A percentile compares a stretch with the other conserved stretches of the same genome.
Conservation (phyloP, 2,797 vertebrate genomes). For the Rhinella marina region DNA sequence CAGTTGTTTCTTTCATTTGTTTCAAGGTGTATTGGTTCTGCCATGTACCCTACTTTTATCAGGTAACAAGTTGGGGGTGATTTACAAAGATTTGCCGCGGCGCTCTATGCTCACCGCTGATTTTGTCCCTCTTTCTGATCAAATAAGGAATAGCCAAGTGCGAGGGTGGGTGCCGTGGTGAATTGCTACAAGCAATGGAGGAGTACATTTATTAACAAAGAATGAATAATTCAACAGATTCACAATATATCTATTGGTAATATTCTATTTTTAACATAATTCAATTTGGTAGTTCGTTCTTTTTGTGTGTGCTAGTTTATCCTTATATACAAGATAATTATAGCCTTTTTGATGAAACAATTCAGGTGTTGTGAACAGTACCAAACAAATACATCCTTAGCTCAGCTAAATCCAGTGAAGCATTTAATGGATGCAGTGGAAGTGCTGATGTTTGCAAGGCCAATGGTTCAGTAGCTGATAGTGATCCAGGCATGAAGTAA, state of each 20-base stretch:
- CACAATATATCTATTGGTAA: not conserved
- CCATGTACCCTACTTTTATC: no score
- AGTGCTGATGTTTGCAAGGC: constrained; percentile 54
- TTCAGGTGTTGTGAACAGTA: constrained; percentile 27
- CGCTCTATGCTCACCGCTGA: no score
- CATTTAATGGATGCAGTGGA: constrained; percentile 49
- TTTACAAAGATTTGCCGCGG: no score
- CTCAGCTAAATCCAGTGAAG: constrained; percentile 59
- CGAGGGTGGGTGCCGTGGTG: no score
- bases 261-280: not conserved
- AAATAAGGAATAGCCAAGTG: no score
- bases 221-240: not conserved
- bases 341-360: not conserved
- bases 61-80: no score
- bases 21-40: no score
- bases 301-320: not conserved
- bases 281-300: not conserved
- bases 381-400: constrained; percentile 48
- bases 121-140: no score
- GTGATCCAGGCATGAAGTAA: constrained; percentile 56
- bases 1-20: no score
- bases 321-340: not conserved
- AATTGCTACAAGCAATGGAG: not conserved
- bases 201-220: not conserved
- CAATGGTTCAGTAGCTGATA: constrained; percentile 52